These are phyloP conservation scores for Lasioglossum figueresi DNA, from an alignment of 2,888 invertebrate genomes.

Conservation along the genomic window DNA sequence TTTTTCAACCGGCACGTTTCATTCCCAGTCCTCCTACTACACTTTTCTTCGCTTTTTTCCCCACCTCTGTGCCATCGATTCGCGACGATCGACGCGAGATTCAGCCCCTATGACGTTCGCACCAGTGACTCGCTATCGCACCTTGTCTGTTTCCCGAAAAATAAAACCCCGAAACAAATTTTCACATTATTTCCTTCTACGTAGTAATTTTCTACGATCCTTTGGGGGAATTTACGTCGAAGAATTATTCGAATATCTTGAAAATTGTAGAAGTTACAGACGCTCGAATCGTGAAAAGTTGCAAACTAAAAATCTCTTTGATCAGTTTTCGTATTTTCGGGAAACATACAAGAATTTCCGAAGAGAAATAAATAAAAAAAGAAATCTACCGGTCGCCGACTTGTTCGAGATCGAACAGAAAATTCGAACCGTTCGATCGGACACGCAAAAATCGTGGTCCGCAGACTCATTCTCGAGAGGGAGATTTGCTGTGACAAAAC, in stretches of 20 bases:
- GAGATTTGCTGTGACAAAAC: constrained; percentile 79
- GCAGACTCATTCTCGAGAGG: constrained; percentile 67
- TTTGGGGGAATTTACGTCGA: background rate
- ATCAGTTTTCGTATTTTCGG: background rate
- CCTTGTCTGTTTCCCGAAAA: background rate
- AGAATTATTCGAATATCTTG: background rate
- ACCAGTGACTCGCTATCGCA: constrained; percentile 7
- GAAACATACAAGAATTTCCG: background rate
- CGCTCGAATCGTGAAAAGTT: background rate
- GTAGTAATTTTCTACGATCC: background rate
- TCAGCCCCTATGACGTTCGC: background rate
- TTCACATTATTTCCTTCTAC: background rate
- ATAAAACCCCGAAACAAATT: background rate
- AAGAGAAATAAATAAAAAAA: background rate
- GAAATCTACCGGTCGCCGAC: background rate
- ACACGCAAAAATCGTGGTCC: constrained; percentile 47
- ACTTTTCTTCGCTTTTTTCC: background rate
- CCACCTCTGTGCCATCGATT: background rate
- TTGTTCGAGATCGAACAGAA: background rate
- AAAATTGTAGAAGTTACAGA: background rate
- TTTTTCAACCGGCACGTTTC: constrained; percentile 74
- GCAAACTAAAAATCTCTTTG: background rate
- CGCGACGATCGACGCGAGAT: background rate
- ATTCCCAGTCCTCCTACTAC: constrained; percentile 50
- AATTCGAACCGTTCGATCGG: background rate